phyloP scores from a whole-genome alignment of 2,888 invertebrate genomes.

The Escarpia spicata region DNA sequence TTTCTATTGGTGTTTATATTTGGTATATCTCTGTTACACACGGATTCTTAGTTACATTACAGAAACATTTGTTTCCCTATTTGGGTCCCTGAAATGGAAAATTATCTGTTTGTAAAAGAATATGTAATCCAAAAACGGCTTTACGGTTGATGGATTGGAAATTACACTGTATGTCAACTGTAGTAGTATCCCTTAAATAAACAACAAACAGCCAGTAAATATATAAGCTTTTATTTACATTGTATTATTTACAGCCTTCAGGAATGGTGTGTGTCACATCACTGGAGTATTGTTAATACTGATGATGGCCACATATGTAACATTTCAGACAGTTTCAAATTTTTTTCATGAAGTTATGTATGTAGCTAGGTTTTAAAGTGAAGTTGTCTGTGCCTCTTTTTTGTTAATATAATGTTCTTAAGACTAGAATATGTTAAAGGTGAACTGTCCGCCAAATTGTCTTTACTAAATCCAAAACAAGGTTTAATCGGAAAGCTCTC shows the following conservation, averaged over 20 bases:
- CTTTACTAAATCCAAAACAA: too few relatives aligned
- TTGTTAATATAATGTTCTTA: too few relatives aligned
- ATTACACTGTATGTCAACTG: not conserved
- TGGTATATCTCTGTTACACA: too few relatives aligned
- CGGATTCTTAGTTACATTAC: too few relatives aligned
- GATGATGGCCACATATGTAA: not conserved
- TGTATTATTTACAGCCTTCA: not conserved
- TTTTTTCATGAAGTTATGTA: not conserved
- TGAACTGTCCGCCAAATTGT: too few relatives aligned
- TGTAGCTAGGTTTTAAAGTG: not conserved
- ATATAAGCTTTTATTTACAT: slow-evolving; percentile 1
- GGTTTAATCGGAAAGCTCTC: too few relatives aligned
- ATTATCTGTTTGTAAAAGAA: not conserved
- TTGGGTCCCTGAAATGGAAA: not conserved
- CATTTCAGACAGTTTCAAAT: not conserved
- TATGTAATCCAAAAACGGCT: not conserved
- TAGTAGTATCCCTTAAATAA: not conserved
- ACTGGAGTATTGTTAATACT: not conserved
- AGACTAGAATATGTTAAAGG: too few relatives aligned
- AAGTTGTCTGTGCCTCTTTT: too few relatives aligned
- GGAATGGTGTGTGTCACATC: not conserved
- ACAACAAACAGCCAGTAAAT: not conserved
- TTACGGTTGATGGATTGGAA: not conserved
- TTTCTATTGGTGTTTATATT: too few relatives aligned
- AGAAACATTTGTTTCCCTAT: not conserved